Evolutionary conservation across 2,888 invertebrate genomes (phyloP).

Genomic region (Mesorhabditis belari): DNA sequence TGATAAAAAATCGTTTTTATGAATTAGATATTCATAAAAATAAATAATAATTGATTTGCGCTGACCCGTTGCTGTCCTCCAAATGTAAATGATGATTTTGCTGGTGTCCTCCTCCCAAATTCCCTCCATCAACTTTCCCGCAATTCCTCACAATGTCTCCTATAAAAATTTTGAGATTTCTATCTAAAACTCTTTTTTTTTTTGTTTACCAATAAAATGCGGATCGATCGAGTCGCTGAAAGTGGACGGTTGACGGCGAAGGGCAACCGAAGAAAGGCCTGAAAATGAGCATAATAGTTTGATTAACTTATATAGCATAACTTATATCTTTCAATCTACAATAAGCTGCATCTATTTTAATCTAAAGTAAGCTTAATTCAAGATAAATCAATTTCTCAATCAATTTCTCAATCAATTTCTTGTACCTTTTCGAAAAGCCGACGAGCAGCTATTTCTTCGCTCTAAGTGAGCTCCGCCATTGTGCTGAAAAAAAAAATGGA

Average conservation of each 20-base stretch:
- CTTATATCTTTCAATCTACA: no score
- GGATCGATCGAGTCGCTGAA: constrained; percentile 33
- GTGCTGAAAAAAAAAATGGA: neutral
- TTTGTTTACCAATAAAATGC: constrained; percentile 18
- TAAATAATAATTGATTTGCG: no score
- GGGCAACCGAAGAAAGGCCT: constrained; percentile 53
- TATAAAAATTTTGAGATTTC: constrained; percentile 2
- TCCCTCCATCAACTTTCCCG: constrained; percentile 5
- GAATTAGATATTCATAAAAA: no score
- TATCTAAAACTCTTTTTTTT: neutral
- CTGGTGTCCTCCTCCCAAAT: no score
- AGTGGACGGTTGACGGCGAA: constrained; percentile 53
- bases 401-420: no score
- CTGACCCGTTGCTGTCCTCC: neutral
- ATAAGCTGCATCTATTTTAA: no score
- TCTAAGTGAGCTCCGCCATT: neutral
- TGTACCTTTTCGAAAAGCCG: constrained; percentile 22
- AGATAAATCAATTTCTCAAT: no score
- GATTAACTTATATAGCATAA: no score
- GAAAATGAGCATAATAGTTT: no score
- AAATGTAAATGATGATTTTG: neutral
- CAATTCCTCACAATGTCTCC: constrained; percentile 15
- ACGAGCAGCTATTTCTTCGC: constrained; percentile 55
- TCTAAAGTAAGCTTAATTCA: no score
- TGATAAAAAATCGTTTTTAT: no score